Base-by-base conservation (phyloP, 2,113 vertebrate genomes). In the mouse (Mus musculus) region DNA sequence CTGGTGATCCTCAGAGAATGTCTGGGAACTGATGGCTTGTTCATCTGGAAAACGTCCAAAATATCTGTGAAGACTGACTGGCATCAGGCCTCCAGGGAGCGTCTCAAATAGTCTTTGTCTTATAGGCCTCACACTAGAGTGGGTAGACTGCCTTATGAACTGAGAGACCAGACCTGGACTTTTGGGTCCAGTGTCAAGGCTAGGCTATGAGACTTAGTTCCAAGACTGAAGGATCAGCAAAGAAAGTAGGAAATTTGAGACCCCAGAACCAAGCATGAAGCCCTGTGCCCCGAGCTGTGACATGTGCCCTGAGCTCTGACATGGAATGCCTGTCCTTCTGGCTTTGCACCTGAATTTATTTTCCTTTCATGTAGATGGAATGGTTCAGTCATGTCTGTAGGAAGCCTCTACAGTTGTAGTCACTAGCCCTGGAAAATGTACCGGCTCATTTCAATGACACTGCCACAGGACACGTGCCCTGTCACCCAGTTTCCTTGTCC, bases 301-400 rank as follows among this genome's bases (percentile, higher is more conserved):
- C 42, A 42, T 42, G 42, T 42, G 42, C 42, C 14, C 28, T 30
- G 13, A 42, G 42, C 30, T 7, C 39, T 17, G 52, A 49, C 36
- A 28, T n/a, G 19, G 39, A 67, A 8, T 6, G 14, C 2, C 36
- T 46, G 28, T 6, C 36, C 52, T 24, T 19, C 22, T 69, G 26
- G 1, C 56, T 71, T 54, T 77, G n/a, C 49, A 36, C 3, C 7
- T 22, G 20, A 30, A 19, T n/a, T 1, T 36, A 8, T 86, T 67
- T 56, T 80, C 16, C 33, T 36, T 85, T 88, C 49, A 14, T 56
- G 46, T 46, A n/a, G 26, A 8, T 10, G 80, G 24, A 95, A 30
- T 33, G 7, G 2, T 28, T 75, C 26, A 2, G 7, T 42, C 10
- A 2, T 42, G 26, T 17, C 42, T 16, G 0, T 65, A 46, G 54